A percentile compares a stretch with the other conserved stretches of the same genome.
Evolutionary conservation across 2,113 vertebrate genomes (phyloP).

Genomic region (Choloepus hoffmanni): DNA sequence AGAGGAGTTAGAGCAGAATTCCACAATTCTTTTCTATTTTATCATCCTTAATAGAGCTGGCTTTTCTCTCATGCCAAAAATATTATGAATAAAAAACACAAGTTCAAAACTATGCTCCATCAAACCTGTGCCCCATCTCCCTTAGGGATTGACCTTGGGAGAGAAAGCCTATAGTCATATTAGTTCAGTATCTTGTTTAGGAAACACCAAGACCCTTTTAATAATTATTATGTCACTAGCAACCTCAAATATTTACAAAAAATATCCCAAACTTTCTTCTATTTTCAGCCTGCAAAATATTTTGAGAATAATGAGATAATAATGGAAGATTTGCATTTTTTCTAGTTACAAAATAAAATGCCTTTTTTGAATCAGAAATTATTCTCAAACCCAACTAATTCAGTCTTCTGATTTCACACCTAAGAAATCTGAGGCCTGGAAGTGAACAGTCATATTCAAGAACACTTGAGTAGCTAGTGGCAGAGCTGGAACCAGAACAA

Average conservation of each 20-base stretch:
- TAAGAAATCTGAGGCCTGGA: neutral
- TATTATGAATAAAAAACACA: neutral
- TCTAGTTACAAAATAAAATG: neutral
- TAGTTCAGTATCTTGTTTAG: neutral
- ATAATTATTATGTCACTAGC: neutral
- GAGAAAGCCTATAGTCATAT: neutral
- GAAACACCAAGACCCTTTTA: neutral
- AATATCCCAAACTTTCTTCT: neutral
- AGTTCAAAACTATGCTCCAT: neutral
- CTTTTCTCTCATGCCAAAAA: neutral
- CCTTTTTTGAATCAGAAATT: neutral
- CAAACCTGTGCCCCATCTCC: neutral
- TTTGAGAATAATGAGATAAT: neutral
- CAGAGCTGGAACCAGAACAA: neutral
- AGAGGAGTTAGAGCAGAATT: neutral
- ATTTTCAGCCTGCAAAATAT: neutral
- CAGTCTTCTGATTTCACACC: neutral
- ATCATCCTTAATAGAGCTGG: neutral
- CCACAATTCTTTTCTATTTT: neutral
- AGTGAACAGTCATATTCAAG: neutral
- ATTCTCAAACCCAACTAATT: neutral
- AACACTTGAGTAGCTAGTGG: neutral
- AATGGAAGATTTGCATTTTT: neutral
- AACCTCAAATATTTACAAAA: neutral
- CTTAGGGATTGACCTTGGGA: neutral